Conservation (phyloP, 2,797 vertebrate genomes). For the Acrossocheilus wenchowensis region DNA sequence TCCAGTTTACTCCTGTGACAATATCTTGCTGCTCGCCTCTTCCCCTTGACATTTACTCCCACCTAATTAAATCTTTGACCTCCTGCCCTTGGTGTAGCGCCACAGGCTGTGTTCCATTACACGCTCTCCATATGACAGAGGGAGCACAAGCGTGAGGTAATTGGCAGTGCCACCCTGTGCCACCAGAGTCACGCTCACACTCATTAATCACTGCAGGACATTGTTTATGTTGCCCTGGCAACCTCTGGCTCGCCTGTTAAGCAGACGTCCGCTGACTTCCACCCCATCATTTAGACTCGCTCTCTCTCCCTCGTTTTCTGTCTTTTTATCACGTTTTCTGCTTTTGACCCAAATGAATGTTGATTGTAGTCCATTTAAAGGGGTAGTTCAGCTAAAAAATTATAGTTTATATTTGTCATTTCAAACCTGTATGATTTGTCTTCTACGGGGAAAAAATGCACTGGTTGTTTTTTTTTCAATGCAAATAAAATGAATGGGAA, state of each 20-base stretch:
- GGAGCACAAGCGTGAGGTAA: conserved; percentile 27
- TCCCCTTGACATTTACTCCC: conserved; percentile 70
- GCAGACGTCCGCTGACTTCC: conserved; percentile 25
- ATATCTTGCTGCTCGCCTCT: conserved; percentile 59
- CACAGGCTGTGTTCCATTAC: conserved; percentile 42
- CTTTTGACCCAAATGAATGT: not conserved
- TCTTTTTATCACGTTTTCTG: not conserved
- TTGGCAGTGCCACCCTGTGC: conserved; percentile 43
- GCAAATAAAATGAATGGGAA: not conserved
- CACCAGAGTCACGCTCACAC: conserved; percentile 50
- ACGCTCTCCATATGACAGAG: not conserved
- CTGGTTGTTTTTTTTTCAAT: not conserved
- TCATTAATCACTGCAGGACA: conserved; percentile 56
- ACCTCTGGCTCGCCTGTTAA: conserved; percentile 51
- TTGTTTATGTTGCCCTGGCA: conserved; percentile 53
- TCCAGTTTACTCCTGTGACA: conserved; percentile 28
- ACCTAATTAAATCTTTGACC: conserved; percentile 76
- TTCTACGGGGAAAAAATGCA: not conserved
- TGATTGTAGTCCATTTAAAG: not conserved
- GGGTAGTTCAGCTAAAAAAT: not conserved
- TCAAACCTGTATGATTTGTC: not conserved
- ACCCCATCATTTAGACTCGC: not conserved
- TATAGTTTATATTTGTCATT: not conserved
- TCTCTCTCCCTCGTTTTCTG: not conserved
- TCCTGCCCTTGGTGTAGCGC: conserved; percentile 59